These are phyloP conservation scores for Salvelinus alpinus DNA, from an alignment of 2,113 vertebrate genomes.

Conservation along the genomic window DNA sequence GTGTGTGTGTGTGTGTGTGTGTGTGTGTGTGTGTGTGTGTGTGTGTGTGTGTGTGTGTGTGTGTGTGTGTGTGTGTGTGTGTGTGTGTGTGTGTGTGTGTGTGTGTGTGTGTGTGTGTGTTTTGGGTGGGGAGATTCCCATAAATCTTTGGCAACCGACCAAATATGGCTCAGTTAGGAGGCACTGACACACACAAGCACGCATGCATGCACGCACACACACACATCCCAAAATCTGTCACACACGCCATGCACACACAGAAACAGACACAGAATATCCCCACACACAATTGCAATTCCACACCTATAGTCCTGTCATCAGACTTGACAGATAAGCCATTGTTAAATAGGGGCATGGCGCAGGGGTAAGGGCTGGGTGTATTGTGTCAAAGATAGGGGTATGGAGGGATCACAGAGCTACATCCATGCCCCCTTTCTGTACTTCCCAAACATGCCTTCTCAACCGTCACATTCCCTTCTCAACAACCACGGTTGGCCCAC, in stretches of 20 bases:
- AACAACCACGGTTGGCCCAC: conserved; percentile 38
- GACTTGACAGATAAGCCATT: conserved; percentile 58
- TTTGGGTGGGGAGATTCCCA: conserved; percentile 25
- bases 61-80: conserved; percentile 18
- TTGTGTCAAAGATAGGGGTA: conserved; percentile 50
- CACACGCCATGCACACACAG: conserved; percentile 2
- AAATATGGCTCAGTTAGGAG: conserved; percentile 10
- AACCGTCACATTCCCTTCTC: conserved; percentile 57
- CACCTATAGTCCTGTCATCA: conserved; percentile 15
- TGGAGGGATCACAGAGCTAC: conserved; percentile 42
- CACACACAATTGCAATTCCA: conserved; percentile 54
- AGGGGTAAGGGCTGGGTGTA: conserved; percentile 22
- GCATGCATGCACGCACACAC: neutral
- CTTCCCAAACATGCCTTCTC: conserved; percentile 62
- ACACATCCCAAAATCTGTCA: conserved; percentile 13
- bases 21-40: conserved; percentile 10
- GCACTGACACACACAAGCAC: neutral
- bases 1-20: conserved; percentile 3
- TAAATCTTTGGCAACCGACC: conserved; percentile 33
- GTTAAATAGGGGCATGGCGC: conserved; percentile 43
- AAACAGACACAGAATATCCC: conserved; percentile 27
- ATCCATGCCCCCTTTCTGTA: conserved; percentile 45
- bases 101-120: conserved; percentile 17
- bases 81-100: conserved; percentile 19
- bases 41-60: neutral